Evolutionary conservation across 2,797 vertebrate genomes (phyloP), one percentile per base, ranked within the genome.

Genomic region (Varecia variegata): DNA sequence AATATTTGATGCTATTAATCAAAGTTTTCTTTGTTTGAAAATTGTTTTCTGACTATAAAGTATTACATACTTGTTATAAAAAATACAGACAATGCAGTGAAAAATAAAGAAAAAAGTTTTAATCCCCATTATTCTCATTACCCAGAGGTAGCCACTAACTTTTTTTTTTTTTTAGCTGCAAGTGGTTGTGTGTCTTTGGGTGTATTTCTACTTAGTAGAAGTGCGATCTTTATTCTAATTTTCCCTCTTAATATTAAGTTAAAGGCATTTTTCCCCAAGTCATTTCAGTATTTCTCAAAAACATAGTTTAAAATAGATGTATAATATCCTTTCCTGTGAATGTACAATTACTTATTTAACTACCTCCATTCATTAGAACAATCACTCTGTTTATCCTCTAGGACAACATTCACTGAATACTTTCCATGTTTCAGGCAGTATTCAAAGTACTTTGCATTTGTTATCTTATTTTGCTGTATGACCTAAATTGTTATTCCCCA

Each of bases 181-280:
- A 67, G 27, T 45, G 25, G 85, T 45, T 87, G n/a, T 74, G 30
- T 52, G 6, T 73, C 3, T 35, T 27, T 74, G 18, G 50, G 23
- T 25, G 2, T 52, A 73, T 62, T 83, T 77, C 52, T 95, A 45
- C 85, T 68, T 90, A 30, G 60, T 13, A 88, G 58, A 90, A 68
- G 88, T 80, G 30, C 20, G 17, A 56, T 32, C 62, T 93, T 93
- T 45, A 74, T 92, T 88, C 17, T 23, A 70, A 45, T 77, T 52
- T 95, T 70, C 47, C 65, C n/a, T 60, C 25, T 47, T 60, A 74
- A 70, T 47, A 54, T 67, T 92, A 95, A 62, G 89, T 21, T 74
- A 58, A 95, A 96, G 47, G 20, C 32, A 90, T 79, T 90, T 79
- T 90, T 82, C 12, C n/a, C 43, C 13, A 82, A 96, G 60, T 94